Conservation (phyloP, 2,888 invertebrate species). For the Spodoptera exigua region DNA sequence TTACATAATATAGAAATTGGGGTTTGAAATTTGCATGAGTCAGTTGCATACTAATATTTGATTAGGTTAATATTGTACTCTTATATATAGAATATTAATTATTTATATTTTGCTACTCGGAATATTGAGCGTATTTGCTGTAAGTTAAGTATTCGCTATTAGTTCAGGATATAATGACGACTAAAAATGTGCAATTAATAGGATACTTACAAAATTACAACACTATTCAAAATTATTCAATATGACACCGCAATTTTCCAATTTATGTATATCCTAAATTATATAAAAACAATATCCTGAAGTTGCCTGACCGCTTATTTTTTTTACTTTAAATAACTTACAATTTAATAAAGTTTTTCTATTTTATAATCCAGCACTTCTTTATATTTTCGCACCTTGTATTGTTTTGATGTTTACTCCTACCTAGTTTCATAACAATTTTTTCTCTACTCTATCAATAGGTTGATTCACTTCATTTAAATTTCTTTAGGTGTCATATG, state of each 20-base stretch:
- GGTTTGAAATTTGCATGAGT: constrained; percentile 77
- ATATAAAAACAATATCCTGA: constrained; percentile 46
- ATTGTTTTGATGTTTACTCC: constrained; percentile 47
- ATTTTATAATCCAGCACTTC: constrained; percentile 51
- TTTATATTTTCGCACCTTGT: constrained; percentile 56
- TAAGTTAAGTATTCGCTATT: constrained; percentile 46
- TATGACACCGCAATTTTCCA: constrained; percentile 40
- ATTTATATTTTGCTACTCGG: constrained; percentile 53
- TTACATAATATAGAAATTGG: constrained; percentile 51
- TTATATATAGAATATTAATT: constrained; percentile 38
- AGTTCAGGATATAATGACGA: constrained; percentile 47
- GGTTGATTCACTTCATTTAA: constrained; percentile 29
- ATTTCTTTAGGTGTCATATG: constrained; percentile 36
- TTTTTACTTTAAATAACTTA: constrained; percentile 20
- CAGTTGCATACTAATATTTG: constrained; percentile 48
- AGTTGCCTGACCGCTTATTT: constrained; percentile 50
- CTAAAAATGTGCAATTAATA: constrained; percentile 18
- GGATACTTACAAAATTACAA: constrained; percentile 38
- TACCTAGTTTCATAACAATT: constrained; percentile 27
- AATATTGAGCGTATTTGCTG: constrained; percentile 41
- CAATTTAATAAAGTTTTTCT: constrained; percentile 30
- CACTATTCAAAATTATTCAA: constrained; percentile 18
- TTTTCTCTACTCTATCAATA: constrained; percentile 24
- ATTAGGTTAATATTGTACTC: constrained; percentile 41
- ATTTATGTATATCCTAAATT: constrained; percentile 32